Conservation (phyloP, 2,888 invertebrate genomes). For the Perizoma affinitatum region DNA sequence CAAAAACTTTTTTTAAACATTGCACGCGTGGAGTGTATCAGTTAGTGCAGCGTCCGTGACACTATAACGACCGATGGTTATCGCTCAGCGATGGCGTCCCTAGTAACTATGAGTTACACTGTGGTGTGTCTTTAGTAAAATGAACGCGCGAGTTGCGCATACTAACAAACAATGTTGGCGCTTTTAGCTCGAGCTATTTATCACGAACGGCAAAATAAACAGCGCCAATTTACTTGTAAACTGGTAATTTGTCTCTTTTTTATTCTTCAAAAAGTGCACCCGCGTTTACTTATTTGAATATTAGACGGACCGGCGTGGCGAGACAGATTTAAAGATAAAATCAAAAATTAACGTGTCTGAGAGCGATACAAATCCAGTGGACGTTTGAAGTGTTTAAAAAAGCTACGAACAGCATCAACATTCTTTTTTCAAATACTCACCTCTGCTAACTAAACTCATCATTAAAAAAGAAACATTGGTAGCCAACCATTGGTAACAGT, state of each 20-base stretch:
- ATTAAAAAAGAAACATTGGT: background rate
- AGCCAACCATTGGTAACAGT: no score
- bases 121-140: conserved; percentile 35
- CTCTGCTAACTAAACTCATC: no score
- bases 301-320: no score
- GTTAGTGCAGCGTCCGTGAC: conserved; percentile 79
- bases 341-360: no score
- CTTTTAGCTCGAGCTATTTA: conserved; percentile 28
- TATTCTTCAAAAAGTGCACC: no score
- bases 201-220: conserved; percentile 27
- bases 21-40: conserved; percentile 74
- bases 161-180: conserved; percentile 35
- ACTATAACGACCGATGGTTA: conserved; percentile 77
- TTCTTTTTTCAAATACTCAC: no score
- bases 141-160: conserved; percentile 30
- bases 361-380: no score
- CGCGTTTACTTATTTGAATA: no score
- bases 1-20: conserved; percentile 50
- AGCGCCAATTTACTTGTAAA: conserved; percentile 19
- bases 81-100: conserved; percentile 48
- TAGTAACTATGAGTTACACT: conserved; percentile 15
- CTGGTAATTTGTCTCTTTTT: conserved; percentile 12
- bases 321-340: no score
- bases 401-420: no score
- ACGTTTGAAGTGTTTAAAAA: no score